Evolutionary conservation across 2,113 vertebrate genomes (phyloP), one percentile per base, ranked within the genome.

Genomic region (Prietella phreatophila): DNA sequence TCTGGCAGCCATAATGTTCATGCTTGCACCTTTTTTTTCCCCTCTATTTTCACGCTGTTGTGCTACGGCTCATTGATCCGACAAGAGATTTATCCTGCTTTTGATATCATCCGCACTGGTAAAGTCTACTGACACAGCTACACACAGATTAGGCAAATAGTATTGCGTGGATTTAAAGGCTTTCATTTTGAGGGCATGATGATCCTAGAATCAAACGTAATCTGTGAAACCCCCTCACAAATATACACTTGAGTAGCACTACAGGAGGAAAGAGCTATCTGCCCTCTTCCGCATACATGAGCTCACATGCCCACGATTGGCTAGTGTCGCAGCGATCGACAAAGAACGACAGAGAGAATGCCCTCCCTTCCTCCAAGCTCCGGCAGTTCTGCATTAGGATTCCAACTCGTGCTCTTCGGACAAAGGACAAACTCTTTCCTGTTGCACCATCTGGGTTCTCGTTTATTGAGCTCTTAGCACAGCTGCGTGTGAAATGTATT

Each of bases 1-100:
- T 85, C 88, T 42, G 25, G 42, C 30, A 33, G 87, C 19, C 63
- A 36, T 75, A 81, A 15, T 87, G 87, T 69, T 82, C 65, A 81
- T 82, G 69, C 87, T 81, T 83, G 85, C 81, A 71, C 63, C 50
- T 87, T 86, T 79, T 30, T 6, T 47, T 7, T 47, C 5, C 5
- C 6, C 0, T 47, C 39, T 47, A 0, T 47, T 75, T 83, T 79
- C 47, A 33, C 85, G 30, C 85, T 79, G 83, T 82, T 71, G 58
- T 83, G 60, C 61, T 60, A 76, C 25, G 4, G 50, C 47, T 76
- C 42, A 82, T 22, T 85, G 82, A 75, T 82, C 63, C 20, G 33
- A 73, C 5, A 4, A 0, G 27, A 0, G 27, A 55, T 53, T 53
- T 30, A 55, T 55, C 14, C 7, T 80, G 76, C 27, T 19, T 56